These are phyloP conservation scores for Anagyrus pseudococci DNA, from an alignment of 2,888 invertebrate genomes.

Conservation along the genomic window DNA sequence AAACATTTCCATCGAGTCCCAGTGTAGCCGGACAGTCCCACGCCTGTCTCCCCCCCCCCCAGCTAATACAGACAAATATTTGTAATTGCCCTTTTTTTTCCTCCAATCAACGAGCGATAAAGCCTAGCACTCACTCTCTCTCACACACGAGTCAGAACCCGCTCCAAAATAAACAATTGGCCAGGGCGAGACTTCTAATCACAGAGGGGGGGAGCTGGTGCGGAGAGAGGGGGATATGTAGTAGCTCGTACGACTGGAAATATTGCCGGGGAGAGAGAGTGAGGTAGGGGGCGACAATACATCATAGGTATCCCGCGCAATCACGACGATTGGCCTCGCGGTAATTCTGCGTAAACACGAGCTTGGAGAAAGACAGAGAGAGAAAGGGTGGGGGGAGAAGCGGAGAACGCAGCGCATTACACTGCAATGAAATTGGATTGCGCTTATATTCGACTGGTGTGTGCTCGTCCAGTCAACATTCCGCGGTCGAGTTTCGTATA, in stretches of 20 bases:
- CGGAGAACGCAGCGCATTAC: slow-evolving; percentile 15
- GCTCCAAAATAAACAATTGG: slow-evolving; percentile 1
- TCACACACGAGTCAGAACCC: no score
- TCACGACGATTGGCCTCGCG: slow-evolving; percentile 23
- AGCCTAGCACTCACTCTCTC: no score
- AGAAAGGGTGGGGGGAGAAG: not conserved
- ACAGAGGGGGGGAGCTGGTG: not conserved
- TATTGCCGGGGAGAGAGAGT: slow-evolving; percentile 6
- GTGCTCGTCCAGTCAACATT: no score
- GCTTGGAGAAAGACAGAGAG: no score
- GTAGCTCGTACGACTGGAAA: no score
- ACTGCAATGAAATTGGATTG: slow-evolving; percentile 30
- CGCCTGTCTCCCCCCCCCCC: no score
- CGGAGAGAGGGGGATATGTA: not conserved
- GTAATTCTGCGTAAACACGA: slow-evolving; percentile 27
- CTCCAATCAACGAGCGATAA: not conserved
- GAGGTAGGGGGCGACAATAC: not conserved
- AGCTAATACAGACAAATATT: no score
- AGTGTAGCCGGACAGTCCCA: no score
- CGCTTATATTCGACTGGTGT: slow-evolving; percentile 13
- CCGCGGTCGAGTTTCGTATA: no score
- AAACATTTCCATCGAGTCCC: no score
- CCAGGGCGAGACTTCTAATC: slow-evolving; percentile 15
- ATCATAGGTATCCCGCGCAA: slow-evolving; percentile 17
- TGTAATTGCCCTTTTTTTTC: no score